Percentiles rank a stretch among this genome's conserved stretches.
These are phyloP conservation scores for Sepioteuthis lessoniana DNA, from an alignment of 2,888 invertebrate genomes.

Conservation along the genomic window DNA sequence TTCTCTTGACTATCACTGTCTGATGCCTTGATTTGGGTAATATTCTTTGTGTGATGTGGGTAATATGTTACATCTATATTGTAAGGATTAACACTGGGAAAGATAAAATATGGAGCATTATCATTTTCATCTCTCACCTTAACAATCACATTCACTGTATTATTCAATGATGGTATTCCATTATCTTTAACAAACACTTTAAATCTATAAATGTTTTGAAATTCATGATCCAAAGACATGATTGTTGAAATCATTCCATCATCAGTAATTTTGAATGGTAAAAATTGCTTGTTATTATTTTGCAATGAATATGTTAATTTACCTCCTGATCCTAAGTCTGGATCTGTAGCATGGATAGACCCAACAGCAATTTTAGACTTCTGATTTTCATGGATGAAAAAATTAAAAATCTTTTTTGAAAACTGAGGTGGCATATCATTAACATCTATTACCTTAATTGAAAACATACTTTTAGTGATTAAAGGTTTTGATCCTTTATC, in stretches of 20 bases:
- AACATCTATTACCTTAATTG: neutral
- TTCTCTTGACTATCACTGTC: no score
- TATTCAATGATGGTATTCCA: neutral
- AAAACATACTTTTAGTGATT: neutral
- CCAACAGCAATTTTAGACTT: neutral
- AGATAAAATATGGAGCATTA: neutral
- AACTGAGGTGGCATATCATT: neutral
- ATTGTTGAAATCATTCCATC: neutral
- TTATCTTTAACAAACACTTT: neutral
- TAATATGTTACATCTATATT: neutral
- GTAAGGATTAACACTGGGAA: neutral
- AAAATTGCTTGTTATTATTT: neutral
- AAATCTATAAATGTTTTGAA: neutral
- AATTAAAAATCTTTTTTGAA: neutral
- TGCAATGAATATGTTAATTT: neutral
- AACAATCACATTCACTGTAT: neutral
- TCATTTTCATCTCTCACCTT: slow-evolving; percentile 3
- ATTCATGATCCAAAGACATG: neutral
- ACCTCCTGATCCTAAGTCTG: neutral
- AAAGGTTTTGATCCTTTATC: neutral
- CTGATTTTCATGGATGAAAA: neutral
- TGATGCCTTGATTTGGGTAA: neutral
- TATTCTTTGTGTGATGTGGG: neutral
- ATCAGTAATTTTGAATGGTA: neutral
- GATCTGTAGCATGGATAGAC: neutral